Evolutionary conservation across 2,888 invertebrate genomes (phyloP).

Genomic region (Pherbina coryleti): DNA sequence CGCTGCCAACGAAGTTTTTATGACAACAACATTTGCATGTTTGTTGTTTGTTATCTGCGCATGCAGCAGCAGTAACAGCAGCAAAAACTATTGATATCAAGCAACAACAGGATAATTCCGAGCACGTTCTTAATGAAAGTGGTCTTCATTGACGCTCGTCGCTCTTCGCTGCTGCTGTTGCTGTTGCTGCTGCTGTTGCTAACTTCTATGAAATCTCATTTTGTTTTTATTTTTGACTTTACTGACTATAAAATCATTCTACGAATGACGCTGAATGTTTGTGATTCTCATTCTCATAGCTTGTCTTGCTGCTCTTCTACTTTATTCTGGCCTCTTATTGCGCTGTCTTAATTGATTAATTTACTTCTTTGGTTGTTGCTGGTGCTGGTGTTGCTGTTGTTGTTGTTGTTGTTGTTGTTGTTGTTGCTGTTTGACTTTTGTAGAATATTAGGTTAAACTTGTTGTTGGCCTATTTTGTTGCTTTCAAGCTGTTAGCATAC

Average conservation of each 20-base stretch:
- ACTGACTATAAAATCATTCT: slow-evolving; percentile 50
- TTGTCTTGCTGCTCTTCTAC: neutral
- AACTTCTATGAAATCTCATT: too few relatives aligned
- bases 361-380: too few relatives aligned
- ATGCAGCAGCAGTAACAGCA: neutral
- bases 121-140: slow-evolving; percentile 51
- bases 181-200: too few relatives aligned
- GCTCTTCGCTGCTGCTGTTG: too few relatives aligned
- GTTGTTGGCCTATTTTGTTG: slow-evolving; percentile 5
- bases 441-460: slow-evolving; percentile 15
- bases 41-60: neutral
- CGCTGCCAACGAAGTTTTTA: neutral
- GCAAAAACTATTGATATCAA: neutral
- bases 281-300: neutral
- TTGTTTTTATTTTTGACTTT: too few relatives aligned
- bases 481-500: neutral
- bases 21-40: neutral
- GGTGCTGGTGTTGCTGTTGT: too few relatives aligned
- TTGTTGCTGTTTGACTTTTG: neutral
- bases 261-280: slow-evolving; percentile 37
- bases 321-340: neutral
- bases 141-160: too few relatives aligned
- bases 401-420: neutral
- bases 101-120: slow-evolving; percentile 39
- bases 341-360: neutral